Percentiles rank a stretch among this genome's conserved stretches.
These are phyloP conservation scores for Novumbra hubbsi DNA, from an alignment of 2,797 vertebrate genomes.

Conservation along the genomic window DNA sequence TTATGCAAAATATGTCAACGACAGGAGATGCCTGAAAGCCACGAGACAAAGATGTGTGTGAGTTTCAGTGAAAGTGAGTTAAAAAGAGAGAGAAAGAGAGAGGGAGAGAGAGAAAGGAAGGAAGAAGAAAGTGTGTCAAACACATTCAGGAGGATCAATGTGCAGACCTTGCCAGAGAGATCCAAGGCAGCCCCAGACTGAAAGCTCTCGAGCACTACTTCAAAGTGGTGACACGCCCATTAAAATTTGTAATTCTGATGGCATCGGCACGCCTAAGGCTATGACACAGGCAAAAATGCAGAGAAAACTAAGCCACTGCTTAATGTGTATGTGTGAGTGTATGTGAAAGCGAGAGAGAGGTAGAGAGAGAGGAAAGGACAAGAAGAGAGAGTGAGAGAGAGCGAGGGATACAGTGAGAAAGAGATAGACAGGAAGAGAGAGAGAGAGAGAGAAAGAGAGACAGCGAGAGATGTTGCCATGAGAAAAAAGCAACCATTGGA, in stretches of 20 bases:
- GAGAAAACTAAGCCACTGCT: slow-evolving; percentile 57
- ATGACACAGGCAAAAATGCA: slow-evolving; percentile 42
- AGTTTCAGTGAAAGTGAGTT: slow-evolving; percentile 17
- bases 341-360: slow-evolving; percentile 12
- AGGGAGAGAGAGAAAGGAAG: neutral
- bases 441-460: slow-evolving; percentile 6
- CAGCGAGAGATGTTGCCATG: neutral
- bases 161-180: slow-evolving; percentile 53
- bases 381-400: slow-evolving; percentile 10
- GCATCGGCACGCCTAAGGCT: slow-evolving; percentile 64
- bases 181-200: slow-evolving; percentile 63
- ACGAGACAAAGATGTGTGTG: neutral
- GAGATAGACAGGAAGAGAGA: neutral
- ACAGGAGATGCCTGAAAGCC: neutral
- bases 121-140: slow-evolving; percentile 44
- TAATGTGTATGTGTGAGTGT: neutral
- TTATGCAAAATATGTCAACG: neutral
- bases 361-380: too few species aligned
- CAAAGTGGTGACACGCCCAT: slow-evolving; percentile 70
- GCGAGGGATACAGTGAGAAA: slow-evolving; percentile 9
- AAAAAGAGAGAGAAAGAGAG: slow-evolving; percentile 6
- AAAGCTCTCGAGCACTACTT: slow-evolving; percentile 67
- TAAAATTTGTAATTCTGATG: slow-evolving; percentile 71
- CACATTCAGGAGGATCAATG: slow-evolving; percentile 67
- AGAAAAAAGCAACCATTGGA: too few species aligned